A percentile compares a stretch with the other conserved stretches of the same genome.
Evolutionary conservation across 2,888 invertebrate genomes (phyloP).

Genomic region (Aproaerema taeniolella): DNA sequence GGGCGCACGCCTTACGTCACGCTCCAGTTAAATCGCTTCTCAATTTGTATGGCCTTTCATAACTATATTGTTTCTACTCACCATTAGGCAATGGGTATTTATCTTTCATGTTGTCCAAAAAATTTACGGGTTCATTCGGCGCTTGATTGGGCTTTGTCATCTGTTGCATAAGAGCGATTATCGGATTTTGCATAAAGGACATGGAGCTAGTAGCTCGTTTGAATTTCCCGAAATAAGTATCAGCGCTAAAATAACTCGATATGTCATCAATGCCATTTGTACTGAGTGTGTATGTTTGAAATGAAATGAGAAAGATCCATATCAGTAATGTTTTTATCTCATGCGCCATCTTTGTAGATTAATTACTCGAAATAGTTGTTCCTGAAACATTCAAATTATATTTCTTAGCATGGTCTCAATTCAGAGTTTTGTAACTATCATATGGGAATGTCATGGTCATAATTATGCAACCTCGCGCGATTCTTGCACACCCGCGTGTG

Average conservation of each 20-base stretch:
- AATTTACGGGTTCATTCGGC: slow-evolving; percentile 25
- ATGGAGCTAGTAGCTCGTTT: slow-evolving; percentile 2
- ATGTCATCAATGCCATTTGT: slow-evolving; percentile 7
- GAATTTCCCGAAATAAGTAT: not conserved
- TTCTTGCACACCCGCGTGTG: no score
- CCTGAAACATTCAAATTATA: no score
- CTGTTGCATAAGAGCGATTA: slow-evolving; percentile 29
- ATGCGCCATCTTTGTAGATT: slow-evolving; percentile 9
- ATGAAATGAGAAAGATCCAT: slow-evolving; percentile 8
- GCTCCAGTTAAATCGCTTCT: no score
- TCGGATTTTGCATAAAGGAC: slow-evolving; percentile 26
- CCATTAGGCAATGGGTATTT: slow-evolving; percentile 35
- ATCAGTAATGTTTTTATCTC: slow-evolving; percentile 6
- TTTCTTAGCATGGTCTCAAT: no score
- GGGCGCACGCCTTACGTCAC: no score
- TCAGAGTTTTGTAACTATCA: no score
- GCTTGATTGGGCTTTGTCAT: slow-evolving; percentile 27
- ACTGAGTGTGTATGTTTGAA: slow-evolving; percentile 9
- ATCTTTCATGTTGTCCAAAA: slow-evolving; percentile 37
- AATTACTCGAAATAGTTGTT: no score
- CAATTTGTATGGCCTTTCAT: no score
- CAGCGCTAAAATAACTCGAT: not conserved
- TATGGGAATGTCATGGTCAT: no score
- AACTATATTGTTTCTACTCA: slow-evolving; percentile 21
- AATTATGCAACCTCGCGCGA: no score